A percentile compares a stretch with the other conserved stretches of the same genome.
Conservation (phyloP, 2,797 vertebrate species). For the Diceros bicornis region DNA sequence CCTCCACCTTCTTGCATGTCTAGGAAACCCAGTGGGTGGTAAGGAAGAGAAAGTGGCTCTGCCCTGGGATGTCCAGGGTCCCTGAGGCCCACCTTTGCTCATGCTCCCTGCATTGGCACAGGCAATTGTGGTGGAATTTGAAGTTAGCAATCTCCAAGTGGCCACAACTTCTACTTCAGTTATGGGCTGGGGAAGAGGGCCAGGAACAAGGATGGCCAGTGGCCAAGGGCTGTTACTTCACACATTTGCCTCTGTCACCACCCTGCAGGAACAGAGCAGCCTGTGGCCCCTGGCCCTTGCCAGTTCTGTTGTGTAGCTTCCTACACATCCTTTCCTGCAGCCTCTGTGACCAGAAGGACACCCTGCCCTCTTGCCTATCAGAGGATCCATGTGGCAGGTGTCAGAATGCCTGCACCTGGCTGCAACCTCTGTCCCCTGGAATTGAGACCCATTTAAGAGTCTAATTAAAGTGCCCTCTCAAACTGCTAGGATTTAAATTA, state of each 20-base stretch:
- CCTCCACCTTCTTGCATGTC: neutral
- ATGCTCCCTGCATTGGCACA: neutral
- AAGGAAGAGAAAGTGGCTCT: neutral
- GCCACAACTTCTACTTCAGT: neutral
- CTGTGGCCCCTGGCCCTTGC: neutral
- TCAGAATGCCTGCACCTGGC: neutral
- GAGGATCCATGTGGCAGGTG: neutral
- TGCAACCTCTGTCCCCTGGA: neutral
- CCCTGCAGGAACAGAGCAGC: neutral
- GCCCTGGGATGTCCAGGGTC: neutral
- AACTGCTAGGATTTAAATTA: neutral
- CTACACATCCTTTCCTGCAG: neutral
- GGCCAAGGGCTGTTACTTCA: neutral
- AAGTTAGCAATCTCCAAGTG: neutral
- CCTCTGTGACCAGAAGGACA: neutral
- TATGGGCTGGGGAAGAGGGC: neutral
- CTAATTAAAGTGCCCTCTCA: neutral
- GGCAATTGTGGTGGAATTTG: no score
- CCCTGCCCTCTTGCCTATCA: neutral
- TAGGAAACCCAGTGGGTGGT: neutral
- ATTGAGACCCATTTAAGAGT: neutral
- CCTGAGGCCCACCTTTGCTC: rapidly evolving
- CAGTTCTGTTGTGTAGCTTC: neutral
- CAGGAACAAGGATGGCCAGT: neutral
- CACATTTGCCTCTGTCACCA: neutral